Evolutionary conservation across 2,888 invertebrate genomes (phyloP), one percentile per base, ranked within the genome.

Genomic region (Leucophora obtusa): DNA sequence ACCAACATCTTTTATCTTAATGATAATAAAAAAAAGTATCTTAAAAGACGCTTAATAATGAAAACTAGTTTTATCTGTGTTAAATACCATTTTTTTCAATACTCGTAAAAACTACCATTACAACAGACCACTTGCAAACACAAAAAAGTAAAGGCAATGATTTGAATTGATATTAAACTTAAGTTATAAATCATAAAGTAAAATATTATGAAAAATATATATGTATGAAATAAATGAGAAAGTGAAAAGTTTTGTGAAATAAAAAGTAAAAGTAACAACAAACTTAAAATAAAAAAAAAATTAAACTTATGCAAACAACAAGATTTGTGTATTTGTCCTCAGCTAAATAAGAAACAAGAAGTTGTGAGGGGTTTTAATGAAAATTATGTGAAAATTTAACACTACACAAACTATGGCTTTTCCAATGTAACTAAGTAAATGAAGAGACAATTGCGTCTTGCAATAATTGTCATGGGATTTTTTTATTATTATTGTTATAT

Each of bases 401-500:
- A 59, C 58, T 58, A n/a, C 15, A 56, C 43, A 62, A 50, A 1
- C 8, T 53, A 53, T 17, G 5, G 53, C 7, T 38, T 47, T 65
- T 28, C 14, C 11, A 11, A 1, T 53, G 24, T 38, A 54, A 38
- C 43, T 59, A 71, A 21, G 35, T 50, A 66, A 77, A 56, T 60
- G 53, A 11, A 14, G 14, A 59, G 53, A 59, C 70, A 65, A 71
- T 76, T 60, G 70, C 63, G 10, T 63, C 47, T 75, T 63, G 63
- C 15, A 9, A 66, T 68, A 78, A 72, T 72, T 72, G 77, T 72
- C 71, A 78, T 72, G 77, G 43, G 65, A 71, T 78, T 50, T 70
- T 21, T 21, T 9, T 47, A n/a, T 43, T 38, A 33, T 56, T n/a
- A 9, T 33, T 24, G 24, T 56, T n/a, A 24, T 56, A 8, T 54